These are phyloP conservation scores for cat (Felis catus) DNA, from an alignment of 2,113 vertebrate genomes.

Conservation along the genomic window F.catus_Fca126_mat1.0 CM031420.1:120553001-120553500, in stretches of 20 bases:
- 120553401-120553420: too few species aligned
- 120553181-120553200: background rate
- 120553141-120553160: background rate
- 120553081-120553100: background rate
- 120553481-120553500: background rate
- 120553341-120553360: background rate
- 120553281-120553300: background rate
- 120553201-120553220: background rate
- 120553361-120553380: background rate
- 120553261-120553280: background rate
- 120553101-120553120: background rate
- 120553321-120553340: background rate
- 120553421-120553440: background rate
- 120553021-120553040: background rate
- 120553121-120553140: background rate
- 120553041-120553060: too few species aligned
- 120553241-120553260: background rate
- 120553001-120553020: background rate
- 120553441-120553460: background rate
- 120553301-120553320: background rate
- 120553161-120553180: background rate
- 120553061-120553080: background rate
- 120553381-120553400: background rate
- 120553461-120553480: background rate
- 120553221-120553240: background rate